A percentile compares a stretch with the other conserved stretches of the same genome.
These are phyloP conservation scores for Hycleus cichorii DNA, from an alignment of 1,140 invertebrate species.

Conservation along the genomic window DNA sequence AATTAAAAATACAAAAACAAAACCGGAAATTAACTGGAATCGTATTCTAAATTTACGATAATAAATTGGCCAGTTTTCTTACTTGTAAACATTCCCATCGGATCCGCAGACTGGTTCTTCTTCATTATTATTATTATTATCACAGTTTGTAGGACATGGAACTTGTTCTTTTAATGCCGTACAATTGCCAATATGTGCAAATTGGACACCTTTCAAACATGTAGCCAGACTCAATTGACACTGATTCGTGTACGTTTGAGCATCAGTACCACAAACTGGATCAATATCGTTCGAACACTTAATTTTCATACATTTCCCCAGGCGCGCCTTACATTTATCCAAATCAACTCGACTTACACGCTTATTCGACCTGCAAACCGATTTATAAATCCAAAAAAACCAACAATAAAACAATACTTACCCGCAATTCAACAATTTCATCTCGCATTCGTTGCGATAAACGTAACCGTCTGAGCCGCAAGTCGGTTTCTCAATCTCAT, in stretches of 20 bases:
- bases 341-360: constrained; percentile 62
- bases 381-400: neutral
- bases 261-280: constrained; percentile 77
- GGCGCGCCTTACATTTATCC: constrained; percentile 64
- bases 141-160: constrained; percentile 65
- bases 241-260: constrained; percentile 70
- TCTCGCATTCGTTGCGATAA: constrained; percentile 82
- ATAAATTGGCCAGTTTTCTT: constrained; percentile 27
- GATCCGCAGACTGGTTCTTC: constrained; percentile 80
- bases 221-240: constrained; percentile 75
- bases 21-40: too few species aligned
- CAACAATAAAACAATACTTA: constrained; percentile 43
- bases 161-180: constrained; percentile 63
- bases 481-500: constrained; percentile 57
- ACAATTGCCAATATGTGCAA: constrained; percentile 80
- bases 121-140: constrained; percentile 56
- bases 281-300: constrained; percentile 58
- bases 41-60: too few species aligned
- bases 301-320: constrained; percentile 64
- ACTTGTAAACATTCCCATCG: constrained; percentile 86
- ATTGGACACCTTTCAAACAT: constrained; percentile 73
- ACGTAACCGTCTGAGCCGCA: constrained; percentile 85
- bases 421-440: constrained; percentile 86
- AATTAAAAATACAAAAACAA: too few species aligned
- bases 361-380: constrained; percentile 41